Evolutionary conservation across 2,888 invertebrate species (phyloP).

Genomic region (Hyalella azteca): DNA sequence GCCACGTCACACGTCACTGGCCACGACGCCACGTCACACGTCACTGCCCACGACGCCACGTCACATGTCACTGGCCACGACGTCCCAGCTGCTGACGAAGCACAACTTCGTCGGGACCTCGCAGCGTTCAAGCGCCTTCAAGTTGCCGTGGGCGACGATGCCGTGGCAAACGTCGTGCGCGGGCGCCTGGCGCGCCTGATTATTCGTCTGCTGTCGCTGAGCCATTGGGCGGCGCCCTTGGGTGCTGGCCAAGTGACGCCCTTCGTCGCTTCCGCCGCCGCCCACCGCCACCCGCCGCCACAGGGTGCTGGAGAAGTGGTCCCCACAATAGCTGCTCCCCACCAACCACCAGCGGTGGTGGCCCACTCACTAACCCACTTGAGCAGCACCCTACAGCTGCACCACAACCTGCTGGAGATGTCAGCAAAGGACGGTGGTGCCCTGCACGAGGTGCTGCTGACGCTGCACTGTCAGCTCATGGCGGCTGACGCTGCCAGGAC

Average conservation of each 20-base stretch:
- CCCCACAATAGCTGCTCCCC: not conserved
- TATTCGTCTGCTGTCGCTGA: not conserved
- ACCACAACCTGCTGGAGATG: not conserved
- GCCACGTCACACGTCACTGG: not conserved
- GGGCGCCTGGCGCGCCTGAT: not conserved
- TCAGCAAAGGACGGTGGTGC: not conserved
- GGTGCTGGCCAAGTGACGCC: not conserved
- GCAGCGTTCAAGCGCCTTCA: not conserved
- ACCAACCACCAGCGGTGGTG: not conserved
- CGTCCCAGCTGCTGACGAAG: too few relatives aligned
- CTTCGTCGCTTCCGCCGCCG: not conserved
- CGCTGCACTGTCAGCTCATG: not conserved
- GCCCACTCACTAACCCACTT: slow-evolving; percentile 2
- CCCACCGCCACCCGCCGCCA: too few relatives aligned
- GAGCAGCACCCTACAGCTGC: not conserved
- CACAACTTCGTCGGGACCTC: not conserved
- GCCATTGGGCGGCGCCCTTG: not conserved
- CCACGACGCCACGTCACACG: not conserved
- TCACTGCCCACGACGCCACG: too few relatives aligned
- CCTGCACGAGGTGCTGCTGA: not conserved
- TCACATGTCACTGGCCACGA: too few relatives aligned
- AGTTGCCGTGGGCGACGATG: not conserved
- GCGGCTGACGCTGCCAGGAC: not conserved
- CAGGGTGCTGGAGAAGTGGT: not conserved
- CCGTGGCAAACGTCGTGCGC: not conserved